A percentile compares a stretch with the other conserved stretches of the same genome.
Evolutionary conservation across 2,113 vertebrate species (phyloP).

Genomic region (Catagonus wagneri): DNA sequence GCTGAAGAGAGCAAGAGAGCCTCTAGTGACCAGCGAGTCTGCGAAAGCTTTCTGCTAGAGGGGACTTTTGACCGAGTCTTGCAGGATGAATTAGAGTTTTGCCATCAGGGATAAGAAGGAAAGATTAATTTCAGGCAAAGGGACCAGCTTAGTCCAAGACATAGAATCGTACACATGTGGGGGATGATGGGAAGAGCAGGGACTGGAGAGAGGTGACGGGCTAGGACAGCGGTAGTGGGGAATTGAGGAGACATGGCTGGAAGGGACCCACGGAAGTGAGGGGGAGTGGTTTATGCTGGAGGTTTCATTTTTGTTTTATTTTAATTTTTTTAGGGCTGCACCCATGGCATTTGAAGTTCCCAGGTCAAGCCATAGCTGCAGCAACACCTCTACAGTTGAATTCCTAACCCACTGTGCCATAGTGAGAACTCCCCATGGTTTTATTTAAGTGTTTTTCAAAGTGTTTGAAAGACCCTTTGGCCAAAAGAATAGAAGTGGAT

Average conservation of each 20-base stretch:
- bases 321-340: neutral
- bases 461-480: neutral
- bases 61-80: neutral
- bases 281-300: neutral
- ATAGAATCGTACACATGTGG: neutral
- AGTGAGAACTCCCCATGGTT: neutral
- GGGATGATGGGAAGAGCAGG: neutral
- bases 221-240: neutral
- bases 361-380: too few species aligned
- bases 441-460: neutral
- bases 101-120: neutral
- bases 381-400: too few species aligned
- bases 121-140: neutral
- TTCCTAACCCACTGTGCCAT: too few species aligned
- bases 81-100: constrained; percentile 22
- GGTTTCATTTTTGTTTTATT: neutral
- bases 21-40: neutral
- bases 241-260: neutral
- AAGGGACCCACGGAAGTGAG: neutral
- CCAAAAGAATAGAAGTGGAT: neutral
- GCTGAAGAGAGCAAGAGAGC: neutral
- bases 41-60: neutral
- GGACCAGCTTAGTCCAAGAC: neutral
- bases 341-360: too few species aligned
- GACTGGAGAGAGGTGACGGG: neutral